phyloP scores from a whole-genome alignment of 2,888 invertebrate species.

The Chloroclysta siterata region DNA sequence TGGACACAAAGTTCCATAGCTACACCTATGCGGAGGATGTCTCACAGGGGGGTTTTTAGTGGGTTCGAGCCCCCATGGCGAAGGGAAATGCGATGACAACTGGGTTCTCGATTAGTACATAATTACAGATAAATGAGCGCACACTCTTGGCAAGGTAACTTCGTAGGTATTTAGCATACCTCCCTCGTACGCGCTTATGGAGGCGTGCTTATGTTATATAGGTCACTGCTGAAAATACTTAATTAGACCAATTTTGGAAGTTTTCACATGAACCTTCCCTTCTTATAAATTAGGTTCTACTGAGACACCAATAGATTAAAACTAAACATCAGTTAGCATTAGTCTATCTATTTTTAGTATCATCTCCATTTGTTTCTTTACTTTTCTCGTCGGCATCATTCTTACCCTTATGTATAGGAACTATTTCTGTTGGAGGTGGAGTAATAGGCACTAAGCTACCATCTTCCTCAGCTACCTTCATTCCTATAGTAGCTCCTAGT shows the following conservation, averaged over 20 bases:
- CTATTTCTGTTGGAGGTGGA: conserved; percentile 73
- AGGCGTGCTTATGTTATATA: no score
- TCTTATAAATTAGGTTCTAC: neutral
- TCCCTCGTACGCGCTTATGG: no score
- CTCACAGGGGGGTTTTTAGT: no score
- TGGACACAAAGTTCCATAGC: no score
- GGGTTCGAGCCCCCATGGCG: no score
- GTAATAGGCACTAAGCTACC: conserved; percentile 79
- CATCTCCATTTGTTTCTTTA: conserved; percentile 58
- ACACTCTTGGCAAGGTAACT: no score
- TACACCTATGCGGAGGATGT: no score
- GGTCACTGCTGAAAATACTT: no score
- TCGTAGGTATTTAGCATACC: no score
- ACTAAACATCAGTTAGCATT: neutral
- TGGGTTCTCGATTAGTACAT: no score
- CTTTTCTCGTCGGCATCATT: conserved; percentile 56
- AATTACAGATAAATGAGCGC: no score
- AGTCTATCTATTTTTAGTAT: conserved; percentile 66
- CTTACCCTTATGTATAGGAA: conserved; percentile 71
- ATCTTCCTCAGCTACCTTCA: conserved; percentile 89
- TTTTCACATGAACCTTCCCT: neutral
- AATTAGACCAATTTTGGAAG: neutral
- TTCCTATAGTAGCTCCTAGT: conserved; percentile 93
- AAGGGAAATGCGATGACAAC: no score
- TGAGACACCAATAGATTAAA: neutral